These are phyloP conservation scores for Chionodraco myersi DNA, from an alignment of 2,113 vertebrate species.

Conservation along the genomic window DNA sequence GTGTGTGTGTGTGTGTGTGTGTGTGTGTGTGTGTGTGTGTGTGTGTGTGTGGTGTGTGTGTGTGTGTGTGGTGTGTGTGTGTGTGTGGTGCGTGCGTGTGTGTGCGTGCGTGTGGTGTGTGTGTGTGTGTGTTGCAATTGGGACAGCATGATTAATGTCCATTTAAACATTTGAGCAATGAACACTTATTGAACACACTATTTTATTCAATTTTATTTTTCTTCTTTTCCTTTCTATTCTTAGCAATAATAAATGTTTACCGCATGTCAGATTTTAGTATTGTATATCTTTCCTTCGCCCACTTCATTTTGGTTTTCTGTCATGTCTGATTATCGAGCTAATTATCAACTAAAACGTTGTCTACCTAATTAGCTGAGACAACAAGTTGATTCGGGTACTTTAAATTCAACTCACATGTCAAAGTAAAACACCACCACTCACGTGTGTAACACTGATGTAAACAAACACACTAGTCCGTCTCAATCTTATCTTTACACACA, in stretches of 20 bases:
- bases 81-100: neutral
- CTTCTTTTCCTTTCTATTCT: constrained; percentile 1
- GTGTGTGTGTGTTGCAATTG: constrained; percentile 17
- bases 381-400: neutral
- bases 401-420: neutral
- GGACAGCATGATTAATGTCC: constrained; percentile 64
- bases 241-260: constrained; percentile 8
- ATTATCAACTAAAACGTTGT: neutral
- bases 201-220: constrained; percentile 24
- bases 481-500: neutral
- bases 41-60: neutral
- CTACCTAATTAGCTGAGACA: neutral
- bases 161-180: constrained; percentile 58
- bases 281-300: neutral
- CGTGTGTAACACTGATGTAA: neutral
- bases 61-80: neutral
- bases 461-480: neutral
- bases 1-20: neutral
- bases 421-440: neutral
- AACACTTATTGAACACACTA: constrained; percentile 21
- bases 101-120: neutral
- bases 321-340: neutral
- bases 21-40: neutral
- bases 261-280: constrained; percentile 1
- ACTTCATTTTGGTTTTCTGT: neutral